Percentiles rank a stretch among this genome's conserved stretches.
phyloP scores from a whole-genome alignment of 2,888 invertebrate species.

The Podabrus alpinus region DNA sequence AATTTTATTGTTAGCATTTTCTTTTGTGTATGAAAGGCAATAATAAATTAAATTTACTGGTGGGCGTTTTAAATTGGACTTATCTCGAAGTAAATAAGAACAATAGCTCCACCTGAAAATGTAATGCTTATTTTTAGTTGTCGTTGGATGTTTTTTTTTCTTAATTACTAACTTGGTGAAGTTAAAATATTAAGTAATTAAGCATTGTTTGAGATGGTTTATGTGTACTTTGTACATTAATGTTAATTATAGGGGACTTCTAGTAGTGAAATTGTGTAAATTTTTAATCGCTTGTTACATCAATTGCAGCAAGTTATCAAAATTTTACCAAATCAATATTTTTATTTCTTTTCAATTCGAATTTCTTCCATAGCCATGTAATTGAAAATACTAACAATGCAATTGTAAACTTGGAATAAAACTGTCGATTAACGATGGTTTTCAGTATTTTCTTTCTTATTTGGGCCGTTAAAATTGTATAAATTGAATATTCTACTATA shows the following conservation, averaged over 20 bases:
- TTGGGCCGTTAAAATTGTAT: not conserved
- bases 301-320: not conserved
- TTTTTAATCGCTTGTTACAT: not conserved
- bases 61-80: conserved; percentile 13
- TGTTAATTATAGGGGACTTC: not conserved
- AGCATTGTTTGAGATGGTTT: not conserved
- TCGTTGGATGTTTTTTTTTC: not conserved
- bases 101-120: conserved; percentile 12
- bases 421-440: not conserved
- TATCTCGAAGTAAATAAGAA: conserved; percentile 7
- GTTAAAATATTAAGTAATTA: not conserved
- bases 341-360: not conserved
- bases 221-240: not conserved
- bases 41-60: conserved; percentile 10
- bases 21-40: conserved; percentile 5
- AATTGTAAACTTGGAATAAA: not conserved
- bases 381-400: not conserved
- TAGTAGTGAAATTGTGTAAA: not conserved
- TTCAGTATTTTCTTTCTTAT: not conserved
- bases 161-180: not conserved
- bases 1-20: conserved; percentile 11
- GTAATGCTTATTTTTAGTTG: conserved; percentile 18
- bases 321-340: not conserved
- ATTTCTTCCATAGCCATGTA: not conserved
- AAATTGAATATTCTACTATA: not conserved